Conservation (phyloP, 1,140 invertebrate species). For the Sesamia nonagrioides region DNA sequence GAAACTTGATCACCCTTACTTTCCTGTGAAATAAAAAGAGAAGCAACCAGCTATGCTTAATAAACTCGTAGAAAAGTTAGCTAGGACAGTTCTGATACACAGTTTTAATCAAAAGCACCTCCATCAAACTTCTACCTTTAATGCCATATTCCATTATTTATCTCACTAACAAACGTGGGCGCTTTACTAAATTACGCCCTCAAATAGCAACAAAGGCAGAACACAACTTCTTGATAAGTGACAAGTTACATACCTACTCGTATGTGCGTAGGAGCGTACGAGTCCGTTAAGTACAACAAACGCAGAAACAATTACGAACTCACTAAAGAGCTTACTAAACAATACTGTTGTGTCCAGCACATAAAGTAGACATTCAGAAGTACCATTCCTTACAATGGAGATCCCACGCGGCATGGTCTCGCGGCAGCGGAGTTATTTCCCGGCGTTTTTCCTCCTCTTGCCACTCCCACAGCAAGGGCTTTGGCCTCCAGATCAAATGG, state of each 20-base stretch:
- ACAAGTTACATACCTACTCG: too few relatives aligned
- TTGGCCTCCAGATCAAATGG: too few relatives aligned
- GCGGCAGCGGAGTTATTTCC: too few relatives aligned
- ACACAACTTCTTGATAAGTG: neutral
- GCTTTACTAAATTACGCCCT: neutral
- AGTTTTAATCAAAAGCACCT: too few relatives aligned
- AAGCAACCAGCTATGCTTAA: too few relatives aligned
- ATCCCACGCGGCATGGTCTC: too few relatives aligned
- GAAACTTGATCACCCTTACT: too few relatives aligned
- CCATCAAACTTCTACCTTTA: neutral
- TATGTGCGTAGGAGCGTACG: neutral
- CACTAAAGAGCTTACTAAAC: neutral
- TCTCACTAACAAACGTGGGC: neutral
- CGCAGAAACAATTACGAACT: neutral
- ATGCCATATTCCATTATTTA: neutral
- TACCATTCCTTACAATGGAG: neutral
- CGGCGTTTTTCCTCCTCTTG: too few relatives aligned
- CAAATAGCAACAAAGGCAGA: neutral
- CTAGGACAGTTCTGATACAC: neutral
- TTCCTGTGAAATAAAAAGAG: too few relatives aligned
- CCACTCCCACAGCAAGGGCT: too few relatives aligned
- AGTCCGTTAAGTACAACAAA: neutral
- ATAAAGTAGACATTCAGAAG: neutral
- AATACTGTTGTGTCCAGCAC: neutral
- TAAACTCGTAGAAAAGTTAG: too few relatives aligned